A percentile compares a stretch with the other conserved stretches of the same genome.
Evolutionary conservation across 2,113 vertebrate genomes (phyloP).

Genomic region (Lophochroa leadbeateri): DNA sequence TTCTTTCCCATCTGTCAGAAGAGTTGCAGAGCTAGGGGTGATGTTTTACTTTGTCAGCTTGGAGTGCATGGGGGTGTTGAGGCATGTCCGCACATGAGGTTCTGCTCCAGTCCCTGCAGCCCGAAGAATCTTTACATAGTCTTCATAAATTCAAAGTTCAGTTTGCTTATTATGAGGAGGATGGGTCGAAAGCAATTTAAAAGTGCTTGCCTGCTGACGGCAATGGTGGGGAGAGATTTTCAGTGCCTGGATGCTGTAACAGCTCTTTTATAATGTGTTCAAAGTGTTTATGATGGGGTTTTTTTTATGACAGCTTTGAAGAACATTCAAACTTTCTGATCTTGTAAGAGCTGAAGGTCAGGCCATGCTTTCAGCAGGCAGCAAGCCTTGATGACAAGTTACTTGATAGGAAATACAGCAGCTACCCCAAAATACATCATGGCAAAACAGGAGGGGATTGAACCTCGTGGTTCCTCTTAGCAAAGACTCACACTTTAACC

Average conservation of each 20-base stretch:
- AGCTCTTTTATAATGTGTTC: neutral
- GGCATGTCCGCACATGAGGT: neutral
- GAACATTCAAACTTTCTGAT: neutral
- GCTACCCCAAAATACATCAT: neutral
- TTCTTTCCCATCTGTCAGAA: slow-evolving; percentile 13
- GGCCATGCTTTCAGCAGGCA: neutral
- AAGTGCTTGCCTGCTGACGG: neutral
- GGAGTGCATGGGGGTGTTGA: neutral
- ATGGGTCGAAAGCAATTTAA: neutral
- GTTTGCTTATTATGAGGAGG: neutral
- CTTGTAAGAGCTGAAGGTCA: neutral
- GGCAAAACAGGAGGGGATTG: neutral
- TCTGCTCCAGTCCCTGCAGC: slow-evolving; percentile 14
- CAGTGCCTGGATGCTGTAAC: neutral
- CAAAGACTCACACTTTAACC: neutral
- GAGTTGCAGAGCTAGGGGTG: neutral
- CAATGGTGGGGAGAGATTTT: slow-evolving; percentile 30
- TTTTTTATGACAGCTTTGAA: neutral
- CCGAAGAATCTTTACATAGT: neutral
- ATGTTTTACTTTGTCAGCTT: slow-evolving; percentile 31
- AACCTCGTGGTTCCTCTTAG: neutral
- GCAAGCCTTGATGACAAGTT: neutral
- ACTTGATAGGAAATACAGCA: neutral
- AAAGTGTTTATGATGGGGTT: neutral
- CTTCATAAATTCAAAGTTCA: neutral